These are phyloP conservation scores for Lepilemur septentrionalis DNA, from an alignment of 2,797 vertebrate species.

Conservation along the genomic window DNA sequence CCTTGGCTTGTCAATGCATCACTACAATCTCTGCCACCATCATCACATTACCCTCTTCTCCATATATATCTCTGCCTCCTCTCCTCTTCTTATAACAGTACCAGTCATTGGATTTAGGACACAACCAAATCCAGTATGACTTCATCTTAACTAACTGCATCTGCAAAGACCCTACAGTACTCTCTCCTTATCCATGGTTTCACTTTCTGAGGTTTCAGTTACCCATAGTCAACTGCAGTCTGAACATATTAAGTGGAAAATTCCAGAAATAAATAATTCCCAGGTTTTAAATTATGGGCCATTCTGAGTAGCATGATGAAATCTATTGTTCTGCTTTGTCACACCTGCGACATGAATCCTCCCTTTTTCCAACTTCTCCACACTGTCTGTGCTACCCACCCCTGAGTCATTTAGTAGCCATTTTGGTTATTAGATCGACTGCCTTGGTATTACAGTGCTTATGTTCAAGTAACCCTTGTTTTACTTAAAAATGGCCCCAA, in stretches of 20 bases:
- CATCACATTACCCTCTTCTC: not conserved
- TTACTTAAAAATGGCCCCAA: not conserved
- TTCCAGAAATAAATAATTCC: not conserved
- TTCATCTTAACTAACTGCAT: not conserved
- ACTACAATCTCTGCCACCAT: not conserved
- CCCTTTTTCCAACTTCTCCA: not conserved
- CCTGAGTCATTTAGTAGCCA: not conserved
- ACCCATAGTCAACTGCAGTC: not conserved
- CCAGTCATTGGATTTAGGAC: not conserved
- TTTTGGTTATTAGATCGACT: not conserved
- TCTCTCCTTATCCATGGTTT: not conserved
- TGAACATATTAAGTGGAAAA: not conserved
- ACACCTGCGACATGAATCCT: not conserved
- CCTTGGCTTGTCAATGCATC: not conserved
- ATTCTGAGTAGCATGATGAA: not conserved
- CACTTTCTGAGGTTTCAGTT: not conserved
- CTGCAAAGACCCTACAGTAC: not conserved
- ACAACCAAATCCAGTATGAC: not conserved
- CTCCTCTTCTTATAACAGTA: not conserved
- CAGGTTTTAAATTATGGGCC: not conserved
- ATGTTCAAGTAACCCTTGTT: not conserved
- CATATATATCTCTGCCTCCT: not conserved
- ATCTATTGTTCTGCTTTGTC: not conserved
- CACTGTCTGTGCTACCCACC: not conserved
- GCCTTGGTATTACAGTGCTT: not conserved